These are phyloP conservation scores for Trypoxylus dichotomus DNA, from an alignment of 1,140 invertebrate genomes.

Conservation along the genomic window DNA sequence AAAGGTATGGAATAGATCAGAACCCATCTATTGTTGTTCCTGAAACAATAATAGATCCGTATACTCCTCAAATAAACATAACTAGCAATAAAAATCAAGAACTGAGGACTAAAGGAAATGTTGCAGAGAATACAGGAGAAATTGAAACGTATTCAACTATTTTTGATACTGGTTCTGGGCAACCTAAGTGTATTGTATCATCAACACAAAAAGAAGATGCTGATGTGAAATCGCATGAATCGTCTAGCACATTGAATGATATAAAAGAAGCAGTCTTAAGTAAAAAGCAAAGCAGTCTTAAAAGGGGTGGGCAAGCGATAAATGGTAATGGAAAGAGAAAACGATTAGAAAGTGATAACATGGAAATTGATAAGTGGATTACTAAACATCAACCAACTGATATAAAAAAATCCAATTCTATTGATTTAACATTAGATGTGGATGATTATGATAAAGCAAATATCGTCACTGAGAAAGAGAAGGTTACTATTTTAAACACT, in stretches of 20 bases:
- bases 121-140: not conserved
- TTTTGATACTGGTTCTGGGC: not conserved
- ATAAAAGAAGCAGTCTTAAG: not conserved
- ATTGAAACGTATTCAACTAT: not conserved
- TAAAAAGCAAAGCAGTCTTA: not conserved
- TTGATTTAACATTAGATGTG: constrained; percentile 4
- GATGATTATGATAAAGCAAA: not conserved
- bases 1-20: not conserved
- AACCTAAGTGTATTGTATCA: not conserved
- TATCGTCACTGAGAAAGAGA: not conserved
- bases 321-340: not conserved
- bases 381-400: not conserved
- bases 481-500: not conserved
- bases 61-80: not conserved
- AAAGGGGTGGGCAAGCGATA: not conserved
- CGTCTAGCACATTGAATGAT: not conserved
- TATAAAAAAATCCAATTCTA: not conserved
- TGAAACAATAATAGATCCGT: not conserved
- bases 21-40: not conserved
- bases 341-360: not conserved
- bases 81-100: not conserved
- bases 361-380: not conserved
- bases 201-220: not conserved
- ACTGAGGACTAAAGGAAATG: not conserved
- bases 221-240: not conserved